Conservation (phyloP, 2,797 vertebrate genomes). For the Acipenser oxyrinchus region DNA sequence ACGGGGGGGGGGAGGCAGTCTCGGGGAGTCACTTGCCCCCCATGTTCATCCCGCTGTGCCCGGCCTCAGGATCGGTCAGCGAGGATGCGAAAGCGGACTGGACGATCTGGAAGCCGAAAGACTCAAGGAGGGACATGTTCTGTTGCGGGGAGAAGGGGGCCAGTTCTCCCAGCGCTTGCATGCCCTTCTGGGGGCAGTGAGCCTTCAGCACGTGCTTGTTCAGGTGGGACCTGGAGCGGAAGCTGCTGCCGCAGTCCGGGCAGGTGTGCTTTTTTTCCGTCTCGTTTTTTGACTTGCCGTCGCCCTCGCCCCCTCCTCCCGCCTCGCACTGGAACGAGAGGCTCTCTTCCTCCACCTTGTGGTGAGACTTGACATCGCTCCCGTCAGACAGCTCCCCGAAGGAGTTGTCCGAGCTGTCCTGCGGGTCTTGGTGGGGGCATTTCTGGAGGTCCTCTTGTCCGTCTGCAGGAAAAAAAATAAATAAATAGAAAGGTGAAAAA, state of each 20-base stretch:
- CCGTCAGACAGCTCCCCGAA: slow-evolving; percentile 87
- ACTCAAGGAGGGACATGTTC: slow-evolving; percentile 98
- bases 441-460: slow-evolving; percentile 76
- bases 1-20: background rate
- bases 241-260: slow-evolving; percentile 89
- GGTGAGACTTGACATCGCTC: slow-evolving; percentile 84
- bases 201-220: slow-evolving; percentile 98
- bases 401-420: slow-evolving; percentile 86
- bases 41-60: slow-evolving; percentile 81
- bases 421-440: slow-evolving; percentile 91
- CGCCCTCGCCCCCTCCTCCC: slow-evolving; percentile 54
- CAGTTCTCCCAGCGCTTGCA: slow-evolving; percentile 69
- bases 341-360: slow-evolving; percentile 56
- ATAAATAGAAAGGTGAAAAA: background rate
- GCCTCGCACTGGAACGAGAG: slow-evolving; percentile 21
- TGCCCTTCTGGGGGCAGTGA: slow-evolving; percentile 70
- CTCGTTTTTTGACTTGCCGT: slow-evolving; percentile 79
- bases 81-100: slow-evolving; percentile 97
- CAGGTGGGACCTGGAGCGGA: slow-evolving; percentile 98
- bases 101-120: slow-evolving; percentile 98
- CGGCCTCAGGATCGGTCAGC: slow-evolving; percentile 84
- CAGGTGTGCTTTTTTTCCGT: slow-evolving; percentile 91
- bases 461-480: slow-evolving; percentile 56
- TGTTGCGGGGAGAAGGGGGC: slow-evolving; percentile 93
- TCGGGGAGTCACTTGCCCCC: slow-evolving; percentile 76